Evolutionary conservation across 1,140 invertebrate genomes (phyloP), one percentile per base, ranked within the genome.

Genomic region (Phymorhynchus buccinoides): DNA sequence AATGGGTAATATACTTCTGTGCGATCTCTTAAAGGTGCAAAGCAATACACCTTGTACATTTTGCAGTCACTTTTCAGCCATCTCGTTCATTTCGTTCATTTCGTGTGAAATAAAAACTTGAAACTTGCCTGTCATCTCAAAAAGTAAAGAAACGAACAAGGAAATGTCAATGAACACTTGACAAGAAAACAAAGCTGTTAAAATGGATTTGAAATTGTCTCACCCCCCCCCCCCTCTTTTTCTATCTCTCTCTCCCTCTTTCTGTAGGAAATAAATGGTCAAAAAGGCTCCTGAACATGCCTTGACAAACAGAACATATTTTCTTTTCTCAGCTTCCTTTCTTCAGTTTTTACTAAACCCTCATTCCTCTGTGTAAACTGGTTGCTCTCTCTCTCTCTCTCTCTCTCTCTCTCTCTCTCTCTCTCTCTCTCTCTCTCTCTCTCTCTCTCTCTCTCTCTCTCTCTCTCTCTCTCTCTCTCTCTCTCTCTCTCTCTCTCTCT

Each of bases 301-400:
- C 56, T 22, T 22, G 56, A 62, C 44, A 48, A 48, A 48, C 7
- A 48, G 44, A 48, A 48, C n/a, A n/a, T n/a, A n/a, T n/a, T 9
- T 48, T 48, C 44, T 48, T 9, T 48, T 48, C 18, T 48, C 18
- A 48, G 18, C 6, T 6, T 79, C 48, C 44, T 6, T 48, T 41
- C 44, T 9, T 79, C 41, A n/a, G 3, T 41, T 32, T 41, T 16
- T 41, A 4, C 41, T 27, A 12, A 12, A n/a, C 18, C 18, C 27
- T 35, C 27, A 18, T n/a, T 30, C 30, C 27, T 48, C 41, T 79
- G 18, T 48, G 18, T 79, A n/a, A 22, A 37, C 37, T 35, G 16
- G 9, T 42, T 41, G 16, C 77, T 79, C 77, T 79, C 77, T 79
- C 77, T 79, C 77, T 79, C 77, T 79, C 77, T 42, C 77, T 79